phyloP scores from a whole-genome alignment of 2,797 vertebrate species.

The Rhinophrynus dorsalis region DNA sequence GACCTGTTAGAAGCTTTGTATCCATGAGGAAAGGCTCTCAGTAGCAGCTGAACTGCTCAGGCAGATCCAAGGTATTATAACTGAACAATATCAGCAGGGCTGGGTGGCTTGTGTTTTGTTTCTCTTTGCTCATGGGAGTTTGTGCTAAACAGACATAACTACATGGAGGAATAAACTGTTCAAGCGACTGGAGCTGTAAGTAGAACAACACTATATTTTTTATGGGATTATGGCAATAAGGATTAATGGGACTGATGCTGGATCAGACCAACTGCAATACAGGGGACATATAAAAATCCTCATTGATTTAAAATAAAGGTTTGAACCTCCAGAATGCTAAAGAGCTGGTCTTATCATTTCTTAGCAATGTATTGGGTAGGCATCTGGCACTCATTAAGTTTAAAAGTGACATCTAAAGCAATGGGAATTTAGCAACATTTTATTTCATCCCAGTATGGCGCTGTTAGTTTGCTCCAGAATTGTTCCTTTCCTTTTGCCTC shows the following conservation, averaged over 20 bases:
- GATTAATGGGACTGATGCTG: not conserved
- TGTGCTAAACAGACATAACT: not conserved
- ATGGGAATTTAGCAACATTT: too few species aligned
- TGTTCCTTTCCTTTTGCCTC: too few species aligned
- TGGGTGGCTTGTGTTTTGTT: not conserved
- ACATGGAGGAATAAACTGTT: not conserved
- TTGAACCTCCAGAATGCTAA: too few species aligned
- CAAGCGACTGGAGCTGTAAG: not conserved
- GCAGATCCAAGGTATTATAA: not conserved
- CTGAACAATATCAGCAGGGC: not conserved
- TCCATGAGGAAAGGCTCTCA: constrained; percentile 7
- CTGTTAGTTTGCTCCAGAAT: too few species aligned
- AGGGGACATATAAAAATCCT: too few species aligned
- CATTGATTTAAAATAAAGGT: too few species aligned
- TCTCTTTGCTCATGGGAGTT: not conserved
- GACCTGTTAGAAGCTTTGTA: not conserved
- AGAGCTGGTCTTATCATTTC: too few species aligned
- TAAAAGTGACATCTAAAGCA: too few species aligned
- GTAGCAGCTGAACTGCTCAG: not conserved
- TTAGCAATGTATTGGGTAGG: too few species aligned
- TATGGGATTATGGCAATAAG: not conserved
- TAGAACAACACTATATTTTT: not conserved
- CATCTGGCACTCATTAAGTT: too few species aligned
- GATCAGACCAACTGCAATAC: too few species aligned
- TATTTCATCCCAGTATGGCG: too few species aligned